Evolutionary conservation across 2,113 vertebrate species (phyloP).

Genomic region (Trachemys scripta): DNA sequence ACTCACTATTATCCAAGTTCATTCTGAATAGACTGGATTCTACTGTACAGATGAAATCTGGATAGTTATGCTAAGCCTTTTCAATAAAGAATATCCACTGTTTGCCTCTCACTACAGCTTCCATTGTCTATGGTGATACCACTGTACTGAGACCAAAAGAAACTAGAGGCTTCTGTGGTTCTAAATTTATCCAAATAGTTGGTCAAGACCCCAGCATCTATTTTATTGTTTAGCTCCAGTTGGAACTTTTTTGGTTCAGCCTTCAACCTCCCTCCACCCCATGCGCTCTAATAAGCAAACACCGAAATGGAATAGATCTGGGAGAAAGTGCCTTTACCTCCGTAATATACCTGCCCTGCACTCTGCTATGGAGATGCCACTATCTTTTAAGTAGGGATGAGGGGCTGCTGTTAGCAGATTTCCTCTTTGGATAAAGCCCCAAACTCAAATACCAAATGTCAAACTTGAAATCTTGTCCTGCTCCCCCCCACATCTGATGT

Average conservation of each 20-base stretch:
- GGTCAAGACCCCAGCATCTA: neutral
- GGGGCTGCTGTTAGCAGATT: neutral
- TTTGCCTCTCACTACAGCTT: neutral
- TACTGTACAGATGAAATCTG: neutral
- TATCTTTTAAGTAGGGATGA: neutral
- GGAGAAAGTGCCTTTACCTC: neutral
- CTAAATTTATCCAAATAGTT: neutral
- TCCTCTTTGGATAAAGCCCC: neutral
- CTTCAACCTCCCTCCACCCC: neutral
- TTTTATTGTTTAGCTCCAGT: neutral
- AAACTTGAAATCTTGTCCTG: neutral
- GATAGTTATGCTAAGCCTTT: neutral
- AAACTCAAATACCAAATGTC: neutral
- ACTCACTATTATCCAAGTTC: neutral
- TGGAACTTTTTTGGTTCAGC: neutral
- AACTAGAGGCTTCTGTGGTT: neutral
- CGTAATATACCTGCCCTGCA: neutral
- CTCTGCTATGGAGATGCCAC: neutral
- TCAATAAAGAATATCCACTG: neutral
- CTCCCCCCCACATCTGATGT: slow-evolving; percentile 9
- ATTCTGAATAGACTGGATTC: too few species aligned
- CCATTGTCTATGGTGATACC: neutral
- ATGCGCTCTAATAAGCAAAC: neutral
- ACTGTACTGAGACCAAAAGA: neutral
- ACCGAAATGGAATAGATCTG: neutral